Base-by-base conservation (phyloP, 2,113 vertebrate species). In the Atherinomorus stipes region DNA sequence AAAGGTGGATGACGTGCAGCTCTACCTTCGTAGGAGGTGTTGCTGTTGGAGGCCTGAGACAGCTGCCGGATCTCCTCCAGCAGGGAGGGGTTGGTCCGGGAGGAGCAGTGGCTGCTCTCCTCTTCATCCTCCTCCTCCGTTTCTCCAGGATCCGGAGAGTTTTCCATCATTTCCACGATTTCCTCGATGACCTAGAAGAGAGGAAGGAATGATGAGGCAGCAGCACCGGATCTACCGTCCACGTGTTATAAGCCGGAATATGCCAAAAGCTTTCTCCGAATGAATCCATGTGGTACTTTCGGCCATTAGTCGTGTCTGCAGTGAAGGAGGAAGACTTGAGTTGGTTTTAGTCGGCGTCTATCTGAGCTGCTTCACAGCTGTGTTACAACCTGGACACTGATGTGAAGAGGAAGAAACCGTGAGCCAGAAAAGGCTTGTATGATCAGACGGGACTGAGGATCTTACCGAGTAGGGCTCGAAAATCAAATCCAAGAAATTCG, bases 151-250 rank as follows among this genome's bases (percentile, higher is more conserved):
- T 98, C 96, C 0, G 96, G 96, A 11, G 96, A 97, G 83, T 97
- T 97, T 89, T 97, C 95, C 96, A 98, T 98, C 96, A 98, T 98
- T 87, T 97, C 96, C 15, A 96, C 96, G 22, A 98, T 96, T 90
- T 98, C 96, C 87, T 98, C 96, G 63, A 98, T 98, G 42, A 98
- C 96, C 96, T 98, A 86, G 7, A 22, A 34, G 21, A 54, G n/a
- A 58, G 7, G 2, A n/a, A 2, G 11, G 3, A 23, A 42, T 49
- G 42, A 12, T 49, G 37, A 9, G 11, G 6, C 71, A 45, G 72
- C 56, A 54, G 60, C 23, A 62, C 4, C 31, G 28, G 37, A 49
- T 65, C n/a, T 23, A 69, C 22, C 1, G 1, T 77, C 62, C 59
- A 78, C 74, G 64, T 71, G 21, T 64, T 4, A 49, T 45, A 21